Evolutionary conservation across 2,888 invertebrate genomes (phyloP), one percentile per base, ranked within the genome.

Genomic region (Drosophila merina): DNA sequence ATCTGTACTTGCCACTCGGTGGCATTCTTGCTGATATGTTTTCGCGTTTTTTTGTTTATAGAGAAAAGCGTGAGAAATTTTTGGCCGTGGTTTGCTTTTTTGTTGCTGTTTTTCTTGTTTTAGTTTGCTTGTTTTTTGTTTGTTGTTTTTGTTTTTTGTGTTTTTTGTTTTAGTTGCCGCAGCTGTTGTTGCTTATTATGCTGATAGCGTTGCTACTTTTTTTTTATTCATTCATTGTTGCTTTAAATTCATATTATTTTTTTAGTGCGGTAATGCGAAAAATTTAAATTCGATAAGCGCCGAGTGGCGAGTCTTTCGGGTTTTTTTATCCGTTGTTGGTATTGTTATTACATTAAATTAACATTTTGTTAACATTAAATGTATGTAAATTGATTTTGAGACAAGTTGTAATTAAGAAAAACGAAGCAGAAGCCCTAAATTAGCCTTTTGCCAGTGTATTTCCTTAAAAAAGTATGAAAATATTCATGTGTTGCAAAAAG

Each of bases 61-160:
- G 84, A 84, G 85, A 86, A 86, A 88, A 86, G 85, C 85, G 85
- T 86, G 85, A 86, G 85, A 86, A 86, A 86, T 86, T 86, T 83
- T 86, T 77, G 85, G 82, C 85, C 85, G 82, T 86, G 85, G 87
- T 84, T 76, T 82, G 79, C 72, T 79, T 79, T 73, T 79, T 55
- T 55, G 56, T 64, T 70, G 55, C 71, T 63, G 57, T 48, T 71
- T 57, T 68, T 77, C 57, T 59, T 75, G 63, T 77, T 80, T 79
- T 79, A 71, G 71, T 77, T 77, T 79, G 72, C 8, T 40, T 12
- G 40, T 14, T n/a, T 40, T 70, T 20, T 77, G 59, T 67, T 64
- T 44, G n/a, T n/a, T n/a, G n/a, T n/a, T n/a, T n/a, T n/a, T n/a
- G n/a, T n/a, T n/a, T n/a, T n/a, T n/a, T n/a, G n/a, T n/a, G 48